Evolutionary conservation across 2,113 vertebrate species (phyloP), one percentile per base, ranked within the genome.

Genomic region (Verasper variegatus): DNA sequence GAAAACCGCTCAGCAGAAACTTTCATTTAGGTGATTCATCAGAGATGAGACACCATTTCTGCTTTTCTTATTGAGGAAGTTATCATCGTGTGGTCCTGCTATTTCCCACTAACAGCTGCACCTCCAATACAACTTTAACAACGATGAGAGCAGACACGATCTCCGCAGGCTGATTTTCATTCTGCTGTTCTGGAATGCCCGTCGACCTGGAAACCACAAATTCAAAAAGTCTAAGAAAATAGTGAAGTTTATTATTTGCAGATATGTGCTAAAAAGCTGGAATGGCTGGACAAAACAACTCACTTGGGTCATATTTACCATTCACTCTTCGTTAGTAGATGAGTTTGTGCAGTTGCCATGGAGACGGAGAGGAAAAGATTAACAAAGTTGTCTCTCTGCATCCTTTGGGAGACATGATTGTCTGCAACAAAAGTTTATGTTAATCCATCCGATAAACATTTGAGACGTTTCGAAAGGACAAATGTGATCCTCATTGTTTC

Each of bases 1-100:
- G 8, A 76, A 74, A 85, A 71, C 18, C 65, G 47, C 17, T 18
- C 26, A 37, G 2, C 63, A 72, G 49, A 61, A 60, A 84, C 20
- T 11, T 27, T 58, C n/a, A 3, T 45, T 58, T 21, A 14, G 4
- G 42, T 55, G 12, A 40, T 74, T 12, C 20, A 35, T 72, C 67
- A 68, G 20, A 71, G 8, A n/a, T n/a, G 5, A 14, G 4, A 67
- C 31, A 10, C 4, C 12, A 15, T 58, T n/a, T 31, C 17, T 51
- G 24, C 21, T 69, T 74, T 57, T 47, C 11, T 42, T 31, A 14
- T 78, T 63, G 23, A 37, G 23, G n/a, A 42, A 31, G 51, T 55
- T 67, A 45, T 54, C 10, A 18, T 15, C 65, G 37, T 56, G 40
- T 15, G 47, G 31, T 54, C 64, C 9, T 26, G 18, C 3, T 35